Percentiles rank a stretch among this genome's conserved stretches.
Evolutionary conservation across 1,140 invertebrate genomes (phyloP).

Genomic region (Ips typographus): DNA sequence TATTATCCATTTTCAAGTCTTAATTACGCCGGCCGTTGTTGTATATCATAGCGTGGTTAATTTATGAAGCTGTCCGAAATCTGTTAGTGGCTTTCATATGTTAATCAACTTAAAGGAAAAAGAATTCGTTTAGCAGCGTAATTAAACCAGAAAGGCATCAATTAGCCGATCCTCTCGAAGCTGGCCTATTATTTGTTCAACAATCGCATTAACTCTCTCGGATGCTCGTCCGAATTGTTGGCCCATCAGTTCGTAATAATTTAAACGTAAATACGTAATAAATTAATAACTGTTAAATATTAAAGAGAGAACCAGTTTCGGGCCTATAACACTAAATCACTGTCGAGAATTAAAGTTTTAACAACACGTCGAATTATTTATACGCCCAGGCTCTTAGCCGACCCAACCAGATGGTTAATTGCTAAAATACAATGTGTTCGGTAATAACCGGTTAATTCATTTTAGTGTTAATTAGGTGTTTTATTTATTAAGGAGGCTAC

Average conservation of each 20-base stretch:
- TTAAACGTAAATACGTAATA: slow-evolving; percentile 40
- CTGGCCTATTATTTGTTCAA: slow-evolving; percentile 21
- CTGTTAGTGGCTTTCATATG: slow-evolving; percentile 1
- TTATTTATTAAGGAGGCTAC: slow-evolving; percentile 37
- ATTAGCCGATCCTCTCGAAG: slow-evolving; percentile 2
- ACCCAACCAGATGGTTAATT: slow-evolving; percentile 46
- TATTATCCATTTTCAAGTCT: not conserved
- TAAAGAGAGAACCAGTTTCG: slow-evolving; percentile 48
- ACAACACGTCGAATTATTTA: slow-evolving; percentile 45
- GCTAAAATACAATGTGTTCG: slow-evolving; percentile 47
- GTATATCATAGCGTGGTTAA: not conserved
- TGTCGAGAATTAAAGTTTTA: slow-evolving; percentile 47
- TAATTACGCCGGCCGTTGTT: not conserved
- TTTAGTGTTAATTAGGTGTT: slow-evolving; percentile 45
- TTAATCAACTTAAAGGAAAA: not conserved
- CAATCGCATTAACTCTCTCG: slow-evolving; percentile 17
- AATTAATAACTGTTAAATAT: slow-evolving; percentile 50
- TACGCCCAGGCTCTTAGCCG: slow-evolving; percentile 41
- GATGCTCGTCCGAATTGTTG: slow-evolving; percentile 18
- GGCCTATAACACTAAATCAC: slow-evolving; percentile 48
- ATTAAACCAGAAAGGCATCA: slow-evolving; percentile 21
- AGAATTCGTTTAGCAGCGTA: slow-evolving; percentile 9
- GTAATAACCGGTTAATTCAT: slow-evolving; percentile 49
- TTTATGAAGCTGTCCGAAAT: slow-evolving; percentile 3
- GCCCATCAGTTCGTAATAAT: slow-evolving; percentile 27